Evolutionary conservation across 2,113 vertebrate species (phyloP), one percentile per base, ranked within the genome.

Genomic region (Cervus canadensis): DNA sequence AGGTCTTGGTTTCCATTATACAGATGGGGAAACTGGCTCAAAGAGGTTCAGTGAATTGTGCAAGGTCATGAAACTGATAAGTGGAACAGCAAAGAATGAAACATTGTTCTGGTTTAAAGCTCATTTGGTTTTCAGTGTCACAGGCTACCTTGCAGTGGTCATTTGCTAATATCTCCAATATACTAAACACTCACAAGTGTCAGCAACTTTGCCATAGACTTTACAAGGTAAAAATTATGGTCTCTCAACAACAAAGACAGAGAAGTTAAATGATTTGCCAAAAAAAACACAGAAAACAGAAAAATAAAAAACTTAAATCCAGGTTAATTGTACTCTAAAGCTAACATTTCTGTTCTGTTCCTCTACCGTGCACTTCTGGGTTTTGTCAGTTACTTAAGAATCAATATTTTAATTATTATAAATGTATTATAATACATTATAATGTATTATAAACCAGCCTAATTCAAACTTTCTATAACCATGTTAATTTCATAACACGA

Each of bases 271-370:
- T 92, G 62, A 67, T 25, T 91, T 93, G 45, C 28, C 56, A 89
- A 89, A 83, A 36, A 36, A n/a, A 86, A 17, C 67, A 87, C 12
- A 86, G 83, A 43, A 96, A 93, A 57, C 8, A 89, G 19, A 83
- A 89, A 59, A 64, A 43, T 45, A 30, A 26, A 87, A 62, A 43
- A 25, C n/a, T 96, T 88, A 89, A 92, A 50, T 89, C 85, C 43
- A 64, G 25, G n/a, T 59, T 23, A 92, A 94, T 87, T 52, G 76
- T 88, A 71, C 48, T 87, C 15, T 19, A 87, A 79, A 71, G 28
- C 2, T 30, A 28, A 30, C 54, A 64, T 26, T 96, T 98, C 76
- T 93, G 25, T 79, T 97, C 71, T 97, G 26, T 59, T 87, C 71
- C 48, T 96, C 40, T 26, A 43, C 5, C 10, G 19, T 84, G 16